These are phyloP conservation scores for Hylaeus anthracinus DNA, from an alignment of 1,140 invertebrate genomes.

Conservation along the genomic window DNA sequence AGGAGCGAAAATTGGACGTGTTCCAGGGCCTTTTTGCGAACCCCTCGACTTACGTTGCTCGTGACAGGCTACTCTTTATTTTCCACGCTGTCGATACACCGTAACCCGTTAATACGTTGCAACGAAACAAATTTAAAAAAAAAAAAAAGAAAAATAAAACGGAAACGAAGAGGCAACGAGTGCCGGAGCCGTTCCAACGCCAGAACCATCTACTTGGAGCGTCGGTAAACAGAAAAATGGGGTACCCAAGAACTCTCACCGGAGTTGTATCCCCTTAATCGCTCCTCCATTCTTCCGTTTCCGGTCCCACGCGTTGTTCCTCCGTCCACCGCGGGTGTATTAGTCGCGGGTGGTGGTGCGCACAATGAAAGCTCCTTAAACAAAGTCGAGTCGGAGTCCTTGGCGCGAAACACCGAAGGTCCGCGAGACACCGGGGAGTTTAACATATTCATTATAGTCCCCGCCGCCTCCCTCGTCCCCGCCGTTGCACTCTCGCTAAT, in stretches of 20 bases:
- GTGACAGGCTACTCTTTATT: neutral
- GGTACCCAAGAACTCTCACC: no score
- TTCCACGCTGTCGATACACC: neutral
- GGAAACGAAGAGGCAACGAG: no score
- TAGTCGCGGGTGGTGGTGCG: neutral
- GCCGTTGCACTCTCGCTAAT: neutral
- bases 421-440: neutral
- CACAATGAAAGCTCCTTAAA: conserved; percentile 8
- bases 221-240: no score
- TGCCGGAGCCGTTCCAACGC: no score
- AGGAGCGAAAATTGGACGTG: conserved; percentile 33
- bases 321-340: neutral
- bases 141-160: no score
- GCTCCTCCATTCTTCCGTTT: neutral
- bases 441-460: conserved; percentile 37
- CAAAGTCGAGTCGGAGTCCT: neutral
- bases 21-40: conserved; percentile 20
- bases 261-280: no score
- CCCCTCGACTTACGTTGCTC: neutral
- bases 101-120: no score
- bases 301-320: no score
- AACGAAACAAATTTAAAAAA: no score
- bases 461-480: no score
- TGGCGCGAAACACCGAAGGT: neutral
- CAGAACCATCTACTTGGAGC: no score